Conservation (phyloP, 2,113 vertebrate species). For the Halichoerus grypus region DNA sequence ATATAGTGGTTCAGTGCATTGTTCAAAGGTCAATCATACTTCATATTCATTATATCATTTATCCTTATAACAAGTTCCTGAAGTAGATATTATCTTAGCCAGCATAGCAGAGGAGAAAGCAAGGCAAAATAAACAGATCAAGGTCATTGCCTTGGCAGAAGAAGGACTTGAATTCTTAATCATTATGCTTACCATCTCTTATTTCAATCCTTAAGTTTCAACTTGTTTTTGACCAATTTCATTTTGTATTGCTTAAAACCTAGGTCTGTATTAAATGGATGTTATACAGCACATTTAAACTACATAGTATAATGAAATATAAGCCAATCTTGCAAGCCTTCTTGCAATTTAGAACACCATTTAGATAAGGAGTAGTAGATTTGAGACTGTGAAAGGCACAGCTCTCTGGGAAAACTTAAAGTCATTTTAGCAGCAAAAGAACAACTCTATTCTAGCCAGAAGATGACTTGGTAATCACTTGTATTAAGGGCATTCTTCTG, state of each 20-base stretch:
- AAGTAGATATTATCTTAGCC: conserved; percentile 10
- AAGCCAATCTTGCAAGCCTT: background rate
- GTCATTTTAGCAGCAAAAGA: conserved; percentile 24
- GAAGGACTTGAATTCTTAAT: conserved; percentile 11
- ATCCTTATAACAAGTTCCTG: conserved; percentile 35
- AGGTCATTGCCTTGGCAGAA: conserved; percentile 12
- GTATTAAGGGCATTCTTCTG: background rate
- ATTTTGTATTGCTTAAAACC: conserved; percentile 56
- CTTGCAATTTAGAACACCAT: conserved; percentile 9
- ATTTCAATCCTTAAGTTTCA: background rate
- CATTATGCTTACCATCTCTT: conserved; percentile 29
- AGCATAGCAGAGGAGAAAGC: conserved; percentile 9
- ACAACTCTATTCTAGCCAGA: conserved; percentile 1
- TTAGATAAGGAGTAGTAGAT: conserved; percentile 37
- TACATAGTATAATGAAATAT: conserved; percentile 29
- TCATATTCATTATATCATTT: conserved; percentile 36
- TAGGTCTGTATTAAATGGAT: background rate
- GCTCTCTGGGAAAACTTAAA: background rate
- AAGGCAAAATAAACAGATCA: conserved; percentile 45
- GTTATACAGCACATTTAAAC: background rate
- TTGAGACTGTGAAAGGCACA: background rate
- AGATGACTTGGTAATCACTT: background rate
- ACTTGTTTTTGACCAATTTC: conserved; percentile 42
- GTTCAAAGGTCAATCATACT: background rate
- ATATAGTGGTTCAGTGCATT: background rate